Base-by-base conservation (phyloP, 37 sponge, comb jelly and placozoan genomes). In the Halisarca cf. caerulea region DNA sequence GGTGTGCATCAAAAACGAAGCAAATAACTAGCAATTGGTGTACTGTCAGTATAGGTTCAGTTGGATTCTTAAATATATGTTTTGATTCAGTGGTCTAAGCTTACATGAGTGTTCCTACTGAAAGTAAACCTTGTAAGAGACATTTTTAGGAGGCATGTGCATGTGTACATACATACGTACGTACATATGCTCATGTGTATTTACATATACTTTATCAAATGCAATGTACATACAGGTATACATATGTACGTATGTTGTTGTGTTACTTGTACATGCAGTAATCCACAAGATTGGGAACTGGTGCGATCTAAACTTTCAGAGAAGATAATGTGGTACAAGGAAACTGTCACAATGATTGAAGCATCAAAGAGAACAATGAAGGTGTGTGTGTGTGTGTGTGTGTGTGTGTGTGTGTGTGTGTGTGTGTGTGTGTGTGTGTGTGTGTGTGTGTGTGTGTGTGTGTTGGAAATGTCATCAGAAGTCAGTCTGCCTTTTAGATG, bases 401-500 rank as follows among this genome's bases (percentile, higher is more conserved):
- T 72, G 42, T 72, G 74, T 72, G 74, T 2, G 42, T 37, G 74
- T 38, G 74, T 37, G 42, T 37, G 43, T 72, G 74, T 72, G 74
- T 72, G 74, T 37, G 74, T 35, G 74, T 37, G 42, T 2, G 42
- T 2, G 6, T 72, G 74, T 37, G 74, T 72, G 74, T 28, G 42
- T 5, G 32, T 23, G 74, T 23, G 6, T 72, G 74, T 72, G 42
- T 72, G 74, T 38, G 36, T 72, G 74, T 2, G 43, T 72, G 74
- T 72, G 74, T 37, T 2, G 36, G 2, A 32, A 3, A 7, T 15
- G 20, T 34, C 28, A 25, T 32, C 38, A 20, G 20, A 17, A 15
- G 28, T 72, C 62, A 69, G 87, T 87, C 2, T 86, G 83, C 58
- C 86, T 87, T 0, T 45, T 82, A 8, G 87, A 86, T 6, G 91